Base-by-base conservation (phyloP, 2,113 vertebrate genomes). In the Ceyx melanurus region DNA sequence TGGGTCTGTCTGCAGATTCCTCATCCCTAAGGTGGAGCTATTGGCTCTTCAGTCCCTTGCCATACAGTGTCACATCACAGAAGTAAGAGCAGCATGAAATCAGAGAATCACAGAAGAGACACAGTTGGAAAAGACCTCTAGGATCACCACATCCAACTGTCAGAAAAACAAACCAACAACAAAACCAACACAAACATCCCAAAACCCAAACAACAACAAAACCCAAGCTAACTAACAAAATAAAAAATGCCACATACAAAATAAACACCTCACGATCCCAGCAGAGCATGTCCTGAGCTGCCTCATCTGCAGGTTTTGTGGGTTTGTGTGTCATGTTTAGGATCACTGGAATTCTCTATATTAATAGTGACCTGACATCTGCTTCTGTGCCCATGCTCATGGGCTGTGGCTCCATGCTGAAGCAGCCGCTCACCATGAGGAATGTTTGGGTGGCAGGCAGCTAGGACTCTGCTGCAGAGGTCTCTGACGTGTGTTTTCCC, bases 401-500 rank as follows among this genome's bases (percentile, higher is more conserved):
- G 75, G 26, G 57, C 58, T 87, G 75, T 6, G 76, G 80, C 72
- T 83, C 56, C 88, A 25, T 33, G 42, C 37, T 54, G 83, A 54
- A 83, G 77, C 56, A 84, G 5, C 40, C 70, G 40, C 84, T 93
- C 86, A 89, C 15, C 4, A 67, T 51, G 68, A 86, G 61, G 68
- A 91, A 88, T 77, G 82, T 58, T 61, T 76, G 28, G 75, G 58
- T 82, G 82, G 64, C 88, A 68, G 75, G n/a, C 90, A 91, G 61
- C 57, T 86, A 78, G 56, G 77, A 22, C 57, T 78, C 61, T 22
- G 42, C 78, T 77, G 57, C 81, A 51, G 18, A 76, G 72, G n/a
- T 77, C 80, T 95, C 83, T 54, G 31, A 28, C 37, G 17, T 42
- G 73, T 86, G 72, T 77, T 94, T 86, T 90, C 89, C 40, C 76